phyloP scores from a whole-genome alignment of 2,797 vertebrate species.

The Lycodopsis pacificus region DNA sequence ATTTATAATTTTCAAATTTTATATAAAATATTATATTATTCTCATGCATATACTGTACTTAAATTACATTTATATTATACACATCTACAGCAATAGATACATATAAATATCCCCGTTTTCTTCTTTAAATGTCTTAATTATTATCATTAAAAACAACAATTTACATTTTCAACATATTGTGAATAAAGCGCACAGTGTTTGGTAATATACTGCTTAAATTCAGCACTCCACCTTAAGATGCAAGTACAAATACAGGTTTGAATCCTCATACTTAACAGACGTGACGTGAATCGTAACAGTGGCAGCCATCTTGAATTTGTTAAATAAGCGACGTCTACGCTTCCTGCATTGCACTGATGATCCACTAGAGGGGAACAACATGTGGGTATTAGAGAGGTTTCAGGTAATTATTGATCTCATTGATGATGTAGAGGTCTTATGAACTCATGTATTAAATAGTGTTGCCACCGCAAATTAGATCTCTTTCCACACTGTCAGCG shows the following conservation, averaged over 20 bases:
- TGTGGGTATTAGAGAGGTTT: background rate
- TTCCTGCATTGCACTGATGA: background rate
- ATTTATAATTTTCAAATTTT: background rate
- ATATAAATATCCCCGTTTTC: background rate
- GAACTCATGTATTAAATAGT: background rate
- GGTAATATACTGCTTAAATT: background rate
- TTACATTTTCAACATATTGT: background rate
- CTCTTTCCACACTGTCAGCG: too few species aligned
- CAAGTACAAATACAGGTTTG: background rate
- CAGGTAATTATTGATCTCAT: background rate
- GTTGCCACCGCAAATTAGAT: background rate
- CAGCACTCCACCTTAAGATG: background rate
- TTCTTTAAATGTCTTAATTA: background rate
- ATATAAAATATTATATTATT: background rate
- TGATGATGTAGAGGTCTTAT: background rate
- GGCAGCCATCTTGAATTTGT: background rate
- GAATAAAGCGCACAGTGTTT: background rate
- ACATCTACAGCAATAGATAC: background rate
- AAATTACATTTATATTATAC: background rate
- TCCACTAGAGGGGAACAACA: background rate
- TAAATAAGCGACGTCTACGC: background rate
- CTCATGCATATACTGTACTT: background rate
- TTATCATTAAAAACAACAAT: background rate
- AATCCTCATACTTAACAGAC: background rate
- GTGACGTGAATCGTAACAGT: background rate